Evolutionary conservation across 2,888 invertebrate species (phyloP).

Genomic region (Troides oblongomaculatus): DNA sequence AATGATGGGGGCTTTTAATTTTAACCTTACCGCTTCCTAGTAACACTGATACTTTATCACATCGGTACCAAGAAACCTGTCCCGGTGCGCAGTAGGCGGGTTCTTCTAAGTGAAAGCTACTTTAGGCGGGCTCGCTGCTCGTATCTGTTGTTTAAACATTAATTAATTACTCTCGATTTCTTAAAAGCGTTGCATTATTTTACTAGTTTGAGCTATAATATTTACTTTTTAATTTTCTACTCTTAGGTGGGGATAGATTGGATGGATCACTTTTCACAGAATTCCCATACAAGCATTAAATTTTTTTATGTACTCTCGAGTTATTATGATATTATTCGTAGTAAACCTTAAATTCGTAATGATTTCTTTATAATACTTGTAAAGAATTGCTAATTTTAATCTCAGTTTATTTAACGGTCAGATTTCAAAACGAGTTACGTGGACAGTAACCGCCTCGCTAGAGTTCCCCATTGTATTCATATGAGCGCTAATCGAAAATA

Average conservation of each 20-base stretch:
- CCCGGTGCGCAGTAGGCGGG: slow-evolving; percentile 49
- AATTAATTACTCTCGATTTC: slow-evolving; percentile 44
- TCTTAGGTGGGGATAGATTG: not conserved
- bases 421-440: slow-evolving; percentile 40
- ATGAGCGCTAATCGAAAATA: slow-evolving; percentile 51
- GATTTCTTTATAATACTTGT: not conserved
- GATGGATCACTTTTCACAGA: not conserved
- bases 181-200: slow-evolving; percentile 30
- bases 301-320: not conserved
- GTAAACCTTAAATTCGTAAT: too few relatives aligned
- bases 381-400: not conserved
- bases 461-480: slow-evolving; percentile 64
- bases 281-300: not conserved
- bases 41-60: slow-evolving; percentile 40
- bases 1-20: not conserved
- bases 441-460: slow-evolving; percentile 36
- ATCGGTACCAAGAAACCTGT: slow-evolving; percentile 42
- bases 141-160: slow-evolving; percentile 52
- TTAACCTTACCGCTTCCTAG: slow-evolving; percentile 4
- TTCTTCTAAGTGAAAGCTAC: slow-evolving; percentile 60
- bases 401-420: slow-evolving; percentile 40
- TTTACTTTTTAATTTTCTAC: not conserved
- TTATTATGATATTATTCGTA: not conserved
- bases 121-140: slow-evolving; percentile 45
- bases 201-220: slow-evolving; percentile 2